Evolutionary conservation across 1,140 invertebrate genomes (phyloP).

Genomic region (Mizuhopecten yessoensis): DNA sequence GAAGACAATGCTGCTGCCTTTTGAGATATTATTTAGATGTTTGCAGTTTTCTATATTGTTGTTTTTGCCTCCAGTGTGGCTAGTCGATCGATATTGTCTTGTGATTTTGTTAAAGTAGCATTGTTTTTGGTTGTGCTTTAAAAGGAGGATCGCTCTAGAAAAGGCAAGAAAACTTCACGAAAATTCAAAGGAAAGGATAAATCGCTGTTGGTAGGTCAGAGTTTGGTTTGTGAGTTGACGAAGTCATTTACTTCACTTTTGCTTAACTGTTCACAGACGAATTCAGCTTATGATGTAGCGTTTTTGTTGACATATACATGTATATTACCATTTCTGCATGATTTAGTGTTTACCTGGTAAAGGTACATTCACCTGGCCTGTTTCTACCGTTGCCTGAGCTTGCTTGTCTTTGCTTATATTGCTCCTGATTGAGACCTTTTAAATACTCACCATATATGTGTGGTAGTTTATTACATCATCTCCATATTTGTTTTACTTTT

Average conservation of each 20-base stretch:
- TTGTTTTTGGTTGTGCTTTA: not conserved
- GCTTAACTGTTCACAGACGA: not conserved
- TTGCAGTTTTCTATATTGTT: not conserved
- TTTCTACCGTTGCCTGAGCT: not conserved
- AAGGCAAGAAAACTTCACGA: conserved; percentile 31
- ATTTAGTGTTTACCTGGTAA: not conserved
- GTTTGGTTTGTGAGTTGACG: conserved; percentile 5
- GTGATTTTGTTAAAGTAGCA: not conserved
- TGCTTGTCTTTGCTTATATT: not conserved
- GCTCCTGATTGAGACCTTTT: too few relatives aligned
- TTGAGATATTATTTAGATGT: too few relatives aligned
- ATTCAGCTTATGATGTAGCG: not conserved
- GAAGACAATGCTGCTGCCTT: too few relatives aligned
- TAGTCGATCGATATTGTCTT: not conserved
- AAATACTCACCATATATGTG: not conserved
- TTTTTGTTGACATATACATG: not conserved
- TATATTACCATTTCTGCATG: not conserved
- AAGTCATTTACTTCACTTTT: conserved; percentile 17
- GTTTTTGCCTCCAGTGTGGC: not conserved
- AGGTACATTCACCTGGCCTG: not conserved
- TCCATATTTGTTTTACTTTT: not conserved
- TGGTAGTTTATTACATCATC: not conserved
- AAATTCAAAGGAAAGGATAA: not conserved
- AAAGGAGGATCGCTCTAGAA: conserved; percentile 5
- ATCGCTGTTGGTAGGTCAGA: conserved; percentile 20